A percentile compares a stretch with the other conserved stretches of the same genome.
phyloP scores from a whole-genome alignment of 2,888 invertebrate genomes.

The Drosophila pseudotakahashii region DNA sequence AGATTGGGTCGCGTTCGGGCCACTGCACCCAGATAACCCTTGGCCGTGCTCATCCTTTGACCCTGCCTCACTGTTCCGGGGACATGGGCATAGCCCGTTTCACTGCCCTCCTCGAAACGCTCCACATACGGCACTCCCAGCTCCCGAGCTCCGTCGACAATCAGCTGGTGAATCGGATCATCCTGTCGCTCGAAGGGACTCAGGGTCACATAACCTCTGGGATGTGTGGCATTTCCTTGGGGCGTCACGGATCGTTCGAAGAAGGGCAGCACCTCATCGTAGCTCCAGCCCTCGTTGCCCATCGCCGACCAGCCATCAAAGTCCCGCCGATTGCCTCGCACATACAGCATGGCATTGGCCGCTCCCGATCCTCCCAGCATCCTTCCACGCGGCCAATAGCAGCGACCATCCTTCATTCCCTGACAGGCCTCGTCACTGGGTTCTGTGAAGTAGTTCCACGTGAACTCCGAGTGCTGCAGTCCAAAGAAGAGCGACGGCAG shows the following conservation, averaged over 20 bases:
- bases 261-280: conserved; percentile 90
- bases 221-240: conserved; percentile 61
- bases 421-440: conserved; percentile 63
- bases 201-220: conserved; percentile 84
- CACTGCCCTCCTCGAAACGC: conserved; percentile 82
- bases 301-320: conserved; percentile 87
- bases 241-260: conserved; percentile 89
- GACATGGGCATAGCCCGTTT: conserved; percentile 85
- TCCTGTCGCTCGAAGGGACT: conserved; percentile 78
- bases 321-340: conserved; percentile 87
- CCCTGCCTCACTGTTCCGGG: conserved; percentile 87
- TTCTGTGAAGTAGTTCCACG: conserved; percentile 79
- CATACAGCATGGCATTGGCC: conserved; percentile 88
- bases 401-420: conserved; percentile 74
- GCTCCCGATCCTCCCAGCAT: conserved; percentile 88
- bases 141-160: conserved; percentile 85
- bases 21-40: conserved; percentile 87
- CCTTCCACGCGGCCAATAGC: conserved; percentile 87
- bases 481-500: conserved; percentile 64
- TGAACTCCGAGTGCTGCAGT: conserved; percentile 66
- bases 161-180: conserved; percentile 57
- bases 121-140: conserved; percentile 83
- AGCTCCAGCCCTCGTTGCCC: conserved; percentile 89
- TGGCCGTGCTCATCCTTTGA: conserved; percentile 89
- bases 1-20: conserved; percentile 85